Base-by-base conservation (phyloP, 2,113 vertebrate species). In the rabbit (Oryctolagus cuniculus) region DNA sequence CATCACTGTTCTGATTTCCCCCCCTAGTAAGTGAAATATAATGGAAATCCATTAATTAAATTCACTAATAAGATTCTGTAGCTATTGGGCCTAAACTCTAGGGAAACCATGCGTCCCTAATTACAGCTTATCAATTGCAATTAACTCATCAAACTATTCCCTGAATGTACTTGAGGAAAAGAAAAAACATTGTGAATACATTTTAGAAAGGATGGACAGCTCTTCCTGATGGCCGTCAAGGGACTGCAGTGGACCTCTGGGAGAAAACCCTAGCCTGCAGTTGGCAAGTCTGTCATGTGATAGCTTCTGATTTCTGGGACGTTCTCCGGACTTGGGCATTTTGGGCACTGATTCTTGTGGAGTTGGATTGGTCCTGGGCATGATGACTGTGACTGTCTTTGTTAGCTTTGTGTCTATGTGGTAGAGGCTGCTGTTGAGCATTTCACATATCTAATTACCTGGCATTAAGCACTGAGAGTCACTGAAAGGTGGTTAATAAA, bases 21-120 rank as follows among this genome's bases (percentile, higher is more conserved):
- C 10, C 49, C 80, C 38, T 36, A 93, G 51, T 63, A 95, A 97
- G 96, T 67, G 53, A 97, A 98, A 96, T 22, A 10, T 81, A 84
- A 85, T 91, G 10, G 21, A 95, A 69, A 96, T 89, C 85, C 21
- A 96, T 98, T 97, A 98, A 97, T 98, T 98, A 98, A 96, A 82
- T 96, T 96, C 61, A 88, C 31, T 95, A 96, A 96, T 90, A 97
- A 94, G 90, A 94, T 96, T 97, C 77, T 95, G n/a, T 64, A 84
- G 89, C 91, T 95, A 83, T 93, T 97, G 96, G 63, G 22, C 88
- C 34, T 70, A 83, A 95, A 91, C 96, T 96, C 97, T 84, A 96
- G 96, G 92, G 97, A 97, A 97, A 97, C 82, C 1, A 0, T 63
- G 93, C 85, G 88, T 94, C 95, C 91, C 74, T 89, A 97, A 93